Evolutionary conservation across 2,113 vertebrate species (phyloP).

Genomic region (Accipiter cooperii): DNA sequence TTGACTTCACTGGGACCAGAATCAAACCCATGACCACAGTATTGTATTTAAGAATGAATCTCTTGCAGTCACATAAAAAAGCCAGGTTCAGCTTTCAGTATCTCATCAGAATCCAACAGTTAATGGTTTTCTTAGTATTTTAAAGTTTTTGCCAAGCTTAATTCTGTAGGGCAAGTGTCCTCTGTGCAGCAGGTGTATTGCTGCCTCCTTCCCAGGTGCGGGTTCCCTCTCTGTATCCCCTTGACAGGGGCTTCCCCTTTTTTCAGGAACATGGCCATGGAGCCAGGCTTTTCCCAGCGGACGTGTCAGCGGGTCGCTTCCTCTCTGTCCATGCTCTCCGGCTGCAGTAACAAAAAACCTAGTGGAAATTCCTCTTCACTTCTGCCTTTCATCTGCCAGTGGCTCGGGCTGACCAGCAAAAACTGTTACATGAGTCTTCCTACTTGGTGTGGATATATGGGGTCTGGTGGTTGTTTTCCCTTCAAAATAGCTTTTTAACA

Average conservation of each 20-base stretch:
- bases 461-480: background rate
- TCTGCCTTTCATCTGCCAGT: background rate
- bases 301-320: accelerated
- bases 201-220: background rate
- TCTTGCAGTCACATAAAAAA: background rate
- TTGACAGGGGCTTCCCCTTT: background rate
- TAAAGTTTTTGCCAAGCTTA: background rate
- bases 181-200: background rate
- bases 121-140: background rate
- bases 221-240: accelerated
- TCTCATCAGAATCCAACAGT: background rate
- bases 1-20: constrained; percentile 1
- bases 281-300: background rate
- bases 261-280: accelerated
- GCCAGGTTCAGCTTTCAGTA: background rate
- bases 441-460: background rate
- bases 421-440: background rate
- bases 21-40: background rate
- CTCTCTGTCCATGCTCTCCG: background rate
- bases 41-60: background rate
- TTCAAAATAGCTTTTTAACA: background rate
- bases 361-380: background rate
- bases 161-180: background rate
- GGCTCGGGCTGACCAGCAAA: background rate
- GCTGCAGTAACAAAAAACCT: background rate